Evolutionary conservation across 2,888 invertebrate genomes (phyloP).

Genomic region (Trimorus sp.): DNA sequence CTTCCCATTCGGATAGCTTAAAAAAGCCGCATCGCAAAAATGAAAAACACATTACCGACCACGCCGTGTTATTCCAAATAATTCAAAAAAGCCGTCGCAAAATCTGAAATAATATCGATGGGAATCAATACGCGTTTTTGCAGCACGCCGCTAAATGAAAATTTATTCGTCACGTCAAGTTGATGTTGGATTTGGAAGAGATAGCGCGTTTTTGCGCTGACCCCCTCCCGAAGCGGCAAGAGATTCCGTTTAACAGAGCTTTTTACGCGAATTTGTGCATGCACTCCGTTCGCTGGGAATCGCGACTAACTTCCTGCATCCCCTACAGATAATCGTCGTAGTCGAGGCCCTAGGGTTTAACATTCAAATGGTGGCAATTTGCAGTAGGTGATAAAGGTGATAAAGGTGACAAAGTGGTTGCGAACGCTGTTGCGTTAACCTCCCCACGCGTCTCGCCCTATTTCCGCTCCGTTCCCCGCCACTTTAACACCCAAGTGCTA

Average conservation of each 20-base stretch:
- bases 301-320: slow-evolving; percentile 64
- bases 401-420: slow-evolving; percentile 80
- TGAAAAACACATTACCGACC: neutral
- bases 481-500: slow-evolving; percentile 66
- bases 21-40: neutral
- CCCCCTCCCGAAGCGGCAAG: slow-evolving; percentile 70
- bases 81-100: slow-evolving; percentile 1
- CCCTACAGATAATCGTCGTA: slow-evolving; percentile 78
- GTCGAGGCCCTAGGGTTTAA: slow-evolving; percentile 78
- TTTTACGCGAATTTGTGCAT: slow-evolving; percentile 67
- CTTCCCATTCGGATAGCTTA: too few species aligned
- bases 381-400: slow-evolving; percentile 81
- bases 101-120: slow-evolving; percentile 27
- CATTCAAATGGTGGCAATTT: slow-evolving; percentile 81
- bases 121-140: slow-evolving; percentile 36
- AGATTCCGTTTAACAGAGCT: slow-evolving; percentile 76
- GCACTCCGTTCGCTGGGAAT: slow-evolving; percentile 66
- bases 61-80: neutral
- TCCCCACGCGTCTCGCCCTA: slow-evolving; percentile 49
- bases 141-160: slow-evolving; percentile 54
- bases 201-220: slow-evolving; percentile 55
- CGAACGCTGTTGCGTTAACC: slow-evolving; percentile 66
- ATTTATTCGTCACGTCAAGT: slow-evolving; percentile 60
- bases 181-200: slow-evolving; percentile 59
- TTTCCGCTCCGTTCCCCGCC: slow-evolving; percentile 45